Evolutionary conservation across 2,797 vertebrate species (phyloP).

Genomic region (Thalassophryne amazonica): DNA sequence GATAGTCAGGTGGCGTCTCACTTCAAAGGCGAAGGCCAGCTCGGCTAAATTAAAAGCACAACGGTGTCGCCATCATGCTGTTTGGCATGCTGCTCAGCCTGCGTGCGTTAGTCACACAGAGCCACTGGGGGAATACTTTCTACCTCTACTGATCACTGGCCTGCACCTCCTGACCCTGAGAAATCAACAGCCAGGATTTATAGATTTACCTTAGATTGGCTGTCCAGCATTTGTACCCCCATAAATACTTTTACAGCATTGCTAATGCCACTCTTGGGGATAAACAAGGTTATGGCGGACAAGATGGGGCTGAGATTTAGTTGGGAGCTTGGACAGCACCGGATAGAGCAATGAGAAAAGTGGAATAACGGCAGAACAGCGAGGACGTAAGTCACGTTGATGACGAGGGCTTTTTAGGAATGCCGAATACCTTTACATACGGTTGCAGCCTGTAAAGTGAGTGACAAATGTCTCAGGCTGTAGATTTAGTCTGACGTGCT

Average conservation of each 20-base stretch:
- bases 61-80: conserved; percentile 47
- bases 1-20: conserved; percentile 52
- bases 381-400: conserved; percentile 11
- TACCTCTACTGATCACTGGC: conserved; percentile 73
- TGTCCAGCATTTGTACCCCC: conserved; percentile 72
- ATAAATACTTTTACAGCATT: conserved; percentile 82
- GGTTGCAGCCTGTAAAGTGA: conserved; percentile 24
- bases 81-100: conserved; percentile 74
- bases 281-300: conserved; percentile 80
- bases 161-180: conserved; percentile 75
- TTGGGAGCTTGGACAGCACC: conserved; percentile 55
- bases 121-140: conserved; percentile 70
- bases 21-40: conserved; percentile 69
- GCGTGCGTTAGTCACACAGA: conserved; percentile 67
- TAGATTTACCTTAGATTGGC: conserved; percentile 82
- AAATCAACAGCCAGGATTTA: conserved; percentile 78
- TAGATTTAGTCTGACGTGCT: conserved; percentile 10
- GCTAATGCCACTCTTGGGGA: conserved; percentile 81
- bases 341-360: conserved; percentile 47
- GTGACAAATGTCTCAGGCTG: conserved; percentile 3
- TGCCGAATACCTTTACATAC: conserved; percentile 40
- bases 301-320: conserved; percentile 77
- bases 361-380: conserved; percentile 31
- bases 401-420: conserved; percentile 42
- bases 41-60: conserved; percentile 60